These are phyloP conservation scores for Donacobius atricapilla DNA, from an alignment of 2,113 vertebrate species.

Conservation along the genomic window DNA sequence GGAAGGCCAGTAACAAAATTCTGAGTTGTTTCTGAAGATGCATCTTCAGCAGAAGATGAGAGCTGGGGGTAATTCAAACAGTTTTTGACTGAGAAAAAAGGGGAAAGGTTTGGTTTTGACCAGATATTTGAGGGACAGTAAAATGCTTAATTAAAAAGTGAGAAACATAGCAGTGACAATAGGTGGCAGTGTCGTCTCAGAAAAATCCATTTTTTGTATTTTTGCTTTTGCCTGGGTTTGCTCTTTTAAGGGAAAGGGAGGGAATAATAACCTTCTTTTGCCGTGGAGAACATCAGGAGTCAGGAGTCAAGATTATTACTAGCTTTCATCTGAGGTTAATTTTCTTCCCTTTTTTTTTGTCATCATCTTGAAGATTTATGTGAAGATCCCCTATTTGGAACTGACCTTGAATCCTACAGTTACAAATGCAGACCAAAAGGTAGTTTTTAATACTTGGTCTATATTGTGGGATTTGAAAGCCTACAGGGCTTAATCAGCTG, in stretches of 20 bases:
- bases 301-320: constrained; percentile 48
- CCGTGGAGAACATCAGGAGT: not conserved
- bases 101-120: not conserved
- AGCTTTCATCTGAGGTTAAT: constrained; percentile 48
- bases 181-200: constrained; percentile 51
- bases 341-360: not conserved
- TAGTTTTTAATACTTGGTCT: not conserved
- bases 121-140: not conserved
- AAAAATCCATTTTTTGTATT: not conserved
- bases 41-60: not conserved
- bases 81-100: not conserved
- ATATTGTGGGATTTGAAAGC: not conserved
- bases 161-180: not conserved
- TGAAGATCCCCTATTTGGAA: not conserved
- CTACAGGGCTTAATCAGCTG: not conserved
- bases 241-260: not conserved
- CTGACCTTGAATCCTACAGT: constrained; percentile 22
- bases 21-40: not conserved
- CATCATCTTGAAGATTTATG: not conserved
- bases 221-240: not conserved
- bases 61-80: not conserved
- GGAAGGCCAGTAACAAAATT: not conserved
- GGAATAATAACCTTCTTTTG: not conserved
- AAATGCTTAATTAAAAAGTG: not conserved
- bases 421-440: not conserved